Percentiles rank a stretch among this genome's conserved stretches.
These are phyloP conservation scores for Rhyacophila brunnea DNA, from an alignment of 1,140 invertebrate species.

Conservation along the genomic window DNA sequence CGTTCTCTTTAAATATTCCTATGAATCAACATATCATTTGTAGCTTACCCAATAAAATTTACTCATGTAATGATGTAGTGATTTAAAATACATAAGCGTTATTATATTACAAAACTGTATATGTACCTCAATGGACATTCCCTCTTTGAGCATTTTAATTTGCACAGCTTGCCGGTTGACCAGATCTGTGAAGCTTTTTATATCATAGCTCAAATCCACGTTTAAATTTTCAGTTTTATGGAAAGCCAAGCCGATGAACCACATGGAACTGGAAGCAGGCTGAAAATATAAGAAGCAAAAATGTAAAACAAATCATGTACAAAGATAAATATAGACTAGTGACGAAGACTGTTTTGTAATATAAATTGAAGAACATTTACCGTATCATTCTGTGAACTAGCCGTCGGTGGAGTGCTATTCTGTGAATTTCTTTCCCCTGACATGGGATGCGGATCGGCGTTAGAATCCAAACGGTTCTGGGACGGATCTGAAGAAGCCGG, in stretches of 20 bases:
- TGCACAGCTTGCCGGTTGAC: constrained; percentile 65
- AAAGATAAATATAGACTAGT: too few species aligned
- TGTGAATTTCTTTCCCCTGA: too few species aligned
- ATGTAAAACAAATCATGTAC: too few species aligned
- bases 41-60: too few species aligned
- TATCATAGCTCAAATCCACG: constrained; percentile 91
- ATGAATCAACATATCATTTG: too few species aligned
- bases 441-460: too few species aligned
- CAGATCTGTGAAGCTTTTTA: constrained; percentile 82
- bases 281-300: too few species aligned
- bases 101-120: constrained; percentile 10
- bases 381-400: background rate
- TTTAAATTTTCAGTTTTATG: constrained; percentile 83
- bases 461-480: too few species aligned
- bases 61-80: too few species aligned
- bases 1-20: too few species aligned
- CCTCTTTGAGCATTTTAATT: constrained; percentile 81
- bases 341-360: too few species aligned
- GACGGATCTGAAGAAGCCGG: too few species aligned
- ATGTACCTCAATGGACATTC: constrained; percentile 82
- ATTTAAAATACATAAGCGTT: background rate
- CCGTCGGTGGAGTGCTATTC: background rate
- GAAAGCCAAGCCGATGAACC: constrained; percentile 96
- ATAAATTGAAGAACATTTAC: background rate
- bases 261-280: constrained; percentile 70